These are phyloP conservation scores for Andrena chrysosceles DNA, from an alignment of 2,888 invertebrate species.

Conservation along the genomic window DNA sequence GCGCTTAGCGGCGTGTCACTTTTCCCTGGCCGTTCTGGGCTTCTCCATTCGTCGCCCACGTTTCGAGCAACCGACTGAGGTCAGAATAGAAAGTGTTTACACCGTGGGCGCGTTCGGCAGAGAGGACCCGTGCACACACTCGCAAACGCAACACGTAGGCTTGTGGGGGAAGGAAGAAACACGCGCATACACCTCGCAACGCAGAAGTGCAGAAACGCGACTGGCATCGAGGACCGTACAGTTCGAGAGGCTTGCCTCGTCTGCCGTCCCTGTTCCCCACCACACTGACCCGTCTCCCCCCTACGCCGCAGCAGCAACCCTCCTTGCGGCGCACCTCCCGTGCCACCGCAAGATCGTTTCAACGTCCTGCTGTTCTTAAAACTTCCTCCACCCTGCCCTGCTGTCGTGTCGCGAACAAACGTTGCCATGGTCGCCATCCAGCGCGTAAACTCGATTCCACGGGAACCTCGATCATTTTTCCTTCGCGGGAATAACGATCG, in stretches of 20 bases:
- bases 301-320: neutral
- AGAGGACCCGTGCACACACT: slow-evolving; percentile 72
- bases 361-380: slow-evolving; percentile 62
- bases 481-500: slow-evolving; percentile 39
- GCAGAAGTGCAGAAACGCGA: slow-evolving; percentile 76
- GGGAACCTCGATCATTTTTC: slow-evolving; percentile 43
- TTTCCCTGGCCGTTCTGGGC: slow-evolving; percentile 20
- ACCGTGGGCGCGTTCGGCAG: slow-evolving; percentile 65
- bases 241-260: slow-evolving; percentile 85
- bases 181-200: slow-evolving; percentile 37
- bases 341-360: neutral
- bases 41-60: slow-evolving; percentile 52
- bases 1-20: slow-evolving; percentile 42
- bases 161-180: slow-evolving; percentile 4
- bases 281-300: neutral
- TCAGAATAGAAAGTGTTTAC: slow-evolving; percentile 80
- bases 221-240: slow-evolving; percentile 75
- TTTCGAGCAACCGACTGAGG: slow-evolving; percentile 67
- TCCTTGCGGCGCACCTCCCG: neutral
- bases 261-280: slow-evolving; percentile 81
- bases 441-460: slow-evolving; percentile 61
- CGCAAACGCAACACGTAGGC: slow-evolving; percentile 41
- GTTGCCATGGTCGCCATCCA: slow-evolving; percentile 69
- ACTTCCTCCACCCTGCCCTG: slow-evolving; percentile 50
- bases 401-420: slow-evolving; percentile 59